These are phyloP conservation scores for Argyresthia goedartella DNA, from an alignment of 2,888 invertebrate genomes.

Conservation along the genomic window DNA sequence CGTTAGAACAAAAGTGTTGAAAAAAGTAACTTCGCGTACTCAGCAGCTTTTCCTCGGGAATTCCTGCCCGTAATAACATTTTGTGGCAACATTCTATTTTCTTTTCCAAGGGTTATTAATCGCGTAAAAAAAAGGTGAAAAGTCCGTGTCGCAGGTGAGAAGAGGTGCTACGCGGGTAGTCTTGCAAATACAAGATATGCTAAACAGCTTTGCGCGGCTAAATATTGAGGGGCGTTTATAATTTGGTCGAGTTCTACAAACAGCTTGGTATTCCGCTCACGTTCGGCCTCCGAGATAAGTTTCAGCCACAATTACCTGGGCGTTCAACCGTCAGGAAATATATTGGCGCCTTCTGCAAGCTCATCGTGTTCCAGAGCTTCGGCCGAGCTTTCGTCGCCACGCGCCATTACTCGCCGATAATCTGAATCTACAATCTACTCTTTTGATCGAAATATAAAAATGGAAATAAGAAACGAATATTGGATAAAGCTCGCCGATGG, in stretches of 20 bases:
- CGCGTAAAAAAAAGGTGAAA: too few relatives aligned
- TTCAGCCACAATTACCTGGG: conserved; percentile 67
- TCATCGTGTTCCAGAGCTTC: conserved; percentile 18
- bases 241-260: conserved; percentile 48
- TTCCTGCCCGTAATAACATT: background rate
- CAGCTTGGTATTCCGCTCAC: conserved; percentile 55
- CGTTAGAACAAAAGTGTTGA: background rate
- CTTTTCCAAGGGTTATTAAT: too few relatives aligned
- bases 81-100: background rate
- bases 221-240: conserved; percentile 35
- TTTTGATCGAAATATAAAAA: background rate
- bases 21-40: background rate
- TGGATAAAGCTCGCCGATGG: background rate
- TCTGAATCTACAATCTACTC: conserved; percentile 36
- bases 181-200: conserved; percentile 1
- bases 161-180: background rate
- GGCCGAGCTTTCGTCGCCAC: conserved; percentile 14
- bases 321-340: conserved; percentile 65
- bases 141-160: too few relatives aligned
- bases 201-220: conserved; percentile 13
- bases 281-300: conserved; percentile 61
- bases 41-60: background rate
- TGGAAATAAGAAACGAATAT: background rate
- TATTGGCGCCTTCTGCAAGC: conserved; percentile 62
- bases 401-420: conserved; percentile 24